Evolutionary conservation across 1,140 invertebrate genomes (phyloP), one percentile per base, ranked within the genome.

Genomic region (Saccostrea cuccullata): DNA sequence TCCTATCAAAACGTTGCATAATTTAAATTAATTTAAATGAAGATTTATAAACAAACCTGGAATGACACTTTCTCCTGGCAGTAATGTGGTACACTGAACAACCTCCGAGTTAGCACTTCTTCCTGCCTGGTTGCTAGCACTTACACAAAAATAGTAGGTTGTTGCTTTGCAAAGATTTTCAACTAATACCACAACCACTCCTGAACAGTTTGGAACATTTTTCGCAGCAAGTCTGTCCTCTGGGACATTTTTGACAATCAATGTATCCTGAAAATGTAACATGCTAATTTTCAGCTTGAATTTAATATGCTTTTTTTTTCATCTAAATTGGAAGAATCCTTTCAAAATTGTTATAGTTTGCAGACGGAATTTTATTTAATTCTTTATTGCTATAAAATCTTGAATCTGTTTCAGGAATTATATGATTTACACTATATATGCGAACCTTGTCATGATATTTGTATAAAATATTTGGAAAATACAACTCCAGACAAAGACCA

Each of bases 141-240:
- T 88, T 1, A 93, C 89, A 89, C 91, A 92, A 89, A 94, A 94
- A 86, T 92, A 93, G 85, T 94, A 94, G 13, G 91, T 92, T 12
- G 93, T 92, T n/a, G 89, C 91, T 60, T 89, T 89, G 56, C 86
- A 90, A 5, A 94, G 90, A 77, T 93, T 91, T n/a, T 92, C 91
- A 40, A 93, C 70, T 70, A 94, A 17, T 4, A 92, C 82, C 13
- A 93, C 91, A 36, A 91, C 82, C n/a, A 89, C 84, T 64, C 90
- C 90, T 26, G 90, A 82, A 82, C 88, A 83, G 67, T 90, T 91
- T 30, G 90, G 85, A 60, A 91, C 26, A 82, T 87, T 87, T 88
- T 88, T 87, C 11, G 40, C 73, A 36, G 87, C 77, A 55, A 88
- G 36, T 89, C 86, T 90, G 67, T 93, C 91, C 55, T 93, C 91